Base-by-base conservation (phyloP, 2,888 invertebrate species). In the Falcaria lacertinaria region DNA sequence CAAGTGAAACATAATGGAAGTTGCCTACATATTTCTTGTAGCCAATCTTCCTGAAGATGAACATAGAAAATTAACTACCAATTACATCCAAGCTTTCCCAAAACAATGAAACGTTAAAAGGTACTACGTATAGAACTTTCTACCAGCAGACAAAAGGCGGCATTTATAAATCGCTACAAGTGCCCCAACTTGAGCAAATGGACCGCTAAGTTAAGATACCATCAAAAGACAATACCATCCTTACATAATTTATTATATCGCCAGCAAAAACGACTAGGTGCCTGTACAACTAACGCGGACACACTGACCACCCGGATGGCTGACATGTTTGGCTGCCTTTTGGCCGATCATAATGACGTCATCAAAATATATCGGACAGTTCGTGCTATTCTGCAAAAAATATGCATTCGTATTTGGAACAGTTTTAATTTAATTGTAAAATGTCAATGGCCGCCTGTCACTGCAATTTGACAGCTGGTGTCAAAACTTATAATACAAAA, bases 201-300 rank as follows among this genome's bases (percentile, higher is more conserved):
- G 67, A 68, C 64, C 65, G 62, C 72, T 57, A 68, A 75, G 70
- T 72, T 66, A 61, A 76, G 83, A 84, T 84, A 83, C 48, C 68
- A 80, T 84, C 80, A 60, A 47, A 64, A 75, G 80, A 85, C 84
- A 84, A 84, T 84, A 80, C 80, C 66, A 68, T 60, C 68, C 72
- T 72, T 73, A 71, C 70, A 71, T 80, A 81, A 83, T 83, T 84
- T 84, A 84, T 84, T 82, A 78, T 73, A 73, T 70, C 72, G 64
- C 57, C 60, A 47, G 69, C 79, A 79, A 81, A 82, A 81, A 80
- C 75, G 63, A 66, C 50, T 64, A 57, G 60, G 58, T 48, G 57
- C 65, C 58, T 61, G 53, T 62, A 42, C 39, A 42, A 52, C 43
- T 52, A 48, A 41, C 15, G 15, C 6, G 14, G 44, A 48, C 48